These are phyloP conservation scores for Holacanthella duospinosa DNA, from an alignment of 2,888 invertebrate species.

Conservation along the genomic window DNA sequence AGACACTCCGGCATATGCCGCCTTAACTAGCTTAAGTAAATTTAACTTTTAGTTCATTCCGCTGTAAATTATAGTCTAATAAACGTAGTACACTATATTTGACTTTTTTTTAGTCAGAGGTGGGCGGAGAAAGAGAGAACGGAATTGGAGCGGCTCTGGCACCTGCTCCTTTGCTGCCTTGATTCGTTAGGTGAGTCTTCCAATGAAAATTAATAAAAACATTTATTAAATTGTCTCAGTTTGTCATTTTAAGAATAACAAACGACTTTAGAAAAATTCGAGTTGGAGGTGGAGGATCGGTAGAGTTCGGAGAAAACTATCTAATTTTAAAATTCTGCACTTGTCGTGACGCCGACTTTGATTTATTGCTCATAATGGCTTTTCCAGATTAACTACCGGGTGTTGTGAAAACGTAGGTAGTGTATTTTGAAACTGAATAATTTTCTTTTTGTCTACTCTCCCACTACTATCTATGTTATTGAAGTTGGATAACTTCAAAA, in stretches of 20 bases:
- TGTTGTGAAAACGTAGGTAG: too few relatives aligned
- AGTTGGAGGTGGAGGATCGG: not conserved
- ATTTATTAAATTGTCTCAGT: not conserved
- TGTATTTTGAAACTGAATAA: too few relatives aligned
- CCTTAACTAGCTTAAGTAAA: too few relatives aligned
- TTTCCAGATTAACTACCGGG: constrained; percentile 9
- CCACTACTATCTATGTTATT: too few relatives aligned
- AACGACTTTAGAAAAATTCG: too few relatives aligned
- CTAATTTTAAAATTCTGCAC: not conserved
- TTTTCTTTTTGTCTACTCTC: too few relatives aligned
- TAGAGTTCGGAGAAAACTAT: not conserved
- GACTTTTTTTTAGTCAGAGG: constrained; percentile 29
- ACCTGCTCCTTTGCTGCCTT: constrained; percentile 39
- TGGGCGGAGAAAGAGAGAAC: constrained; percentile 37
- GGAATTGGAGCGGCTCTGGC: constrained; percentile 39
- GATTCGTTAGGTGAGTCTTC: constrained; percentile 37
- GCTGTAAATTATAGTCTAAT: too few relatives aligned
- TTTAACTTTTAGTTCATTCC: too few relatives aligned
- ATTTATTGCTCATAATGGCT: constrained; percentile 3
- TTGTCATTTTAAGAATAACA: too few relatives aligned
- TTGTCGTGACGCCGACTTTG: not conserved
- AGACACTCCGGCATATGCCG: too few relatives aligned
- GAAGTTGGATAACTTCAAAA: too few relatives aligned
- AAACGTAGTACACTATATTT: too few relatives aligned
- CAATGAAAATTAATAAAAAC: not conserved